Percentiles rank a stretch among this genome's conserved stretches.
These are phyloP conservation scores for Piaya cayana DNA, from an alignment of 2,113 vertebrate genomes.

Conservation along the genomic window DNA sequence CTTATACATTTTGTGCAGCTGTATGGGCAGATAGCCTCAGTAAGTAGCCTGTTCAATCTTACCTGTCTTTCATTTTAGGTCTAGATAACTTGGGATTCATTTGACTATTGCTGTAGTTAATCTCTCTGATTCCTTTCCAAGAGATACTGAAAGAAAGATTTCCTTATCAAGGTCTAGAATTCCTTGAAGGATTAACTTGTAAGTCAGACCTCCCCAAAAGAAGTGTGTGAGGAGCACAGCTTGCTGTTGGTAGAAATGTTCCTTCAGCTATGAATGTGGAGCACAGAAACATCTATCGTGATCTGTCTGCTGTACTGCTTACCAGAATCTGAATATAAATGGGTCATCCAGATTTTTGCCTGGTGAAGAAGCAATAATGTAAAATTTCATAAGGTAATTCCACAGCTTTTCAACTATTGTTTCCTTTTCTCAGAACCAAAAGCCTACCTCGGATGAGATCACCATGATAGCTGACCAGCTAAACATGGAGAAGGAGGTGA, in stretches of 20 bases:
- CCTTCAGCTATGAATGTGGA: background rate
- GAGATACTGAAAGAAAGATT: background rate
- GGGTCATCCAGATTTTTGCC: background rate
- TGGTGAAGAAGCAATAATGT: background rate
- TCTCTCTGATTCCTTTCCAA: background rate
- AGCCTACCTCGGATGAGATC: constrained; percentile 99
- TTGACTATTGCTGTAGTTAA: background rate
- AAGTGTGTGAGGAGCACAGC: background rate
- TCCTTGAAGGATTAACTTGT: background rate
- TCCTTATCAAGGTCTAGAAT: background rate
- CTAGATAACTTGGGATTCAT: background rate
- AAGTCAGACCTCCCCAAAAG: background rate
- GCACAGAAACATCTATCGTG: background rate
- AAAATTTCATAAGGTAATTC: background rate
- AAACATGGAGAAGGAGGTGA: constrained; percentile 99
- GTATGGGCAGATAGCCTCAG: background rate
- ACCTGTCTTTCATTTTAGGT: background rate
- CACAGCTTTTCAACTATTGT: background rate
- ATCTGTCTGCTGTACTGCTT: background rate
- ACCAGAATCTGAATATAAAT: background rate
- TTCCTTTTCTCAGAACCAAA: constrained; percentile 90
- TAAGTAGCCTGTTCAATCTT: background rate
- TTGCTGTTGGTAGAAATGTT: background rate
- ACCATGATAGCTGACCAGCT: constrained; percentile 99
- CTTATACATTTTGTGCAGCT: background rate